Percentiles rank a stretch among this genome's conserved stretches.
These are phyloP conservation scores for Rhopalosiphum maidis DNA, from an alignment of 1,140 invertebrate species.

Conservation along the genomic window DNA sequence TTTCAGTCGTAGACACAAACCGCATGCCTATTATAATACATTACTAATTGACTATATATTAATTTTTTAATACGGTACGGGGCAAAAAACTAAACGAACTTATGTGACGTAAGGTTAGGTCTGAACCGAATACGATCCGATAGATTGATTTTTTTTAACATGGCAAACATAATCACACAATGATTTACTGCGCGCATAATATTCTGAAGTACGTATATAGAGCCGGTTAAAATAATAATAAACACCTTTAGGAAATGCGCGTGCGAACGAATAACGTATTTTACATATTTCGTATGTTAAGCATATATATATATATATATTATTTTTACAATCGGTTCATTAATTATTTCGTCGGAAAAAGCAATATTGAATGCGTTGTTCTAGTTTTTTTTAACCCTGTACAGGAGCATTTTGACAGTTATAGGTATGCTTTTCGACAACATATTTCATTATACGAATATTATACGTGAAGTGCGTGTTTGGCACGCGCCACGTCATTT, in stretches of 20 bases:
- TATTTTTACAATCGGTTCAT: constrained; percentile 8
- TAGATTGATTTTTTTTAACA: not conserved
- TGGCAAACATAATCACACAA: not conserved
- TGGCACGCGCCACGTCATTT: constrained; percentile 46
- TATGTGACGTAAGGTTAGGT: too few species aligned
- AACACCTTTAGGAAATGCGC: not conserved
- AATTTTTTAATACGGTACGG: not conserved
- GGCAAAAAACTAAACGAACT: not conserved
- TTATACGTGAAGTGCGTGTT: constrained; percentile 39
- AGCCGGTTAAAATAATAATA: not conserved
- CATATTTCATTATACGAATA: constrained; percentile 38
- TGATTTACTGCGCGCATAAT: not conserved
- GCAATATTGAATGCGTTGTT: not conserved
- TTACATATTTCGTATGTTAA: not conserved
- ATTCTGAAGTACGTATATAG: not conserved
- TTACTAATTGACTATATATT: too few species aligned
- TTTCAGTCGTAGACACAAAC: not conserved
- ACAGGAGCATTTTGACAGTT: not conserved
- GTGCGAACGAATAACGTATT: not conserved
- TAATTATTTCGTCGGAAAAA: not conserved
- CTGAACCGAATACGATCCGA: too few species aligned
- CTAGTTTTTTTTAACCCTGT: not conserved
- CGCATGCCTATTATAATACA: too few species aligned
- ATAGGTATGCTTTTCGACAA: not conserved
- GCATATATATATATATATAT: not conserved